Evolutionary conservation across 2,113 vertebrate genomes (phyloP).

Genomic region (Prietella phreatophila): DNA sequence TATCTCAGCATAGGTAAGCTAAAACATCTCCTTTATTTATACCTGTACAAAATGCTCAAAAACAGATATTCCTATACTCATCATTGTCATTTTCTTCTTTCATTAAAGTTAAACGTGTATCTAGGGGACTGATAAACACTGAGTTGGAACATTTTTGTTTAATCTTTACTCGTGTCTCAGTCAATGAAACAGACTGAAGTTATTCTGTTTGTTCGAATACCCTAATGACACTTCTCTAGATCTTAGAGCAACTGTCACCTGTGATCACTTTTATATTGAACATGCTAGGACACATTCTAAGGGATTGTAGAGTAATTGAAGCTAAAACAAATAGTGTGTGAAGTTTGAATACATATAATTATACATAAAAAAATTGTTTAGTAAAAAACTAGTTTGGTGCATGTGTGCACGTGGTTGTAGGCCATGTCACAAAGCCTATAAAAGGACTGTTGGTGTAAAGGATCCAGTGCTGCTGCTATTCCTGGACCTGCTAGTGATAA

Average conservation of each 20-base stretch:
- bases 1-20: slow-evolving; percentile 65
- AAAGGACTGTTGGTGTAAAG: slow-evolving; percentile 79
- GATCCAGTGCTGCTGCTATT: slow-evolving; percentile 81
- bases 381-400: slow-evolving; percentile 39
- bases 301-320: no score
- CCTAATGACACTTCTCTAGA: not conserved
- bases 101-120: not conserved
- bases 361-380: not conserved
- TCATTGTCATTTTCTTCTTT: not conserved
- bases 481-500: slow-evolving; percentile 83
- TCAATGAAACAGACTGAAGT: not conserved
- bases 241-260: not conserved
- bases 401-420: slow-evolving; percentile 54
- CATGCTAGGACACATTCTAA: no score
- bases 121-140: not conserved
- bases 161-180: not conserved
- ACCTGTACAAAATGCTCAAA: not conserved
- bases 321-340: not conserved
- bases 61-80: not conserved
- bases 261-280: not conserved
- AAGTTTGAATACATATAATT: not conserved
- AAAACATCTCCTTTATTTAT: not conserved
- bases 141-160: not conserved
- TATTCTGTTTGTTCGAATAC: not conserved
- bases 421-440: slow-evolving; percentile 80